Conservation (phyloP, 2,797 vertebrate genomes). For the Lateolabrax maculatus region DNA sequence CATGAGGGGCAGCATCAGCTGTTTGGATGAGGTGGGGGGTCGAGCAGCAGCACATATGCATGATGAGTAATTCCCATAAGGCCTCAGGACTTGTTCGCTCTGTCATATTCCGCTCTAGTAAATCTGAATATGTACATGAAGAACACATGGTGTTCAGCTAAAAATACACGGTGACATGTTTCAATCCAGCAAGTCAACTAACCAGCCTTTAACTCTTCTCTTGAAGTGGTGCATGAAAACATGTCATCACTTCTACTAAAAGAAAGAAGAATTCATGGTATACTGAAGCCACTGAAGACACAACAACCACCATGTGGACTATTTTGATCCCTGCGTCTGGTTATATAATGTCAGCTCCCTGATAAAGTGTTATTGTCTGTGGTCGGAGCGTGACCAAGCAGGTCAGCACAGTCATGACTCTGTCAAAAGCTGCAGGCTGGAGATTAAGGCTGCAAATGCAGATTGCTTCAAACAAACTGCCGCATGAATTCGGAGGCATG, state of each 20-base stretch:
- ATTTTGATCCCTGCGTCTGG: not conserved
- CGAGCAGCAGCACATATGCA: constrained; percentile 46
- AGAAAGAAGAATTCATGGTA: not conserved
- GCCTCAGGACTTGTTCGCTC: constrained; percentile 48
- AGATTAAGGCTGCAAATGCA: constrained; percentile 55
- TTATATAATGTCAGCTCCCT: constrained; percentile 42
- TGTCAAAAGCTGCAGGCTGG: constrained; percentile 57
- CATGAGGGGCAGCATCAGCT: constrained; percentile 47
- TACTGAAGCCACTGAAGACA: not conserved
- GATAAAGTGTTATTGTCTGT: constrained; percentile 60
- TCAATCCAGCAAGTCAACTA: not conserved
- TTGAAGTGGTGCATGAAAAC: no score
- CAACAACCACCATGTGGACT: not conserved
- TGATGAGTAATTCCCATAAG: constrained; percentile 56
- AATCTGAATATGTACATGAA: constrained; percentile 38
- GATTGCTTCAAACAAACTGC: constrained; percentile 40
- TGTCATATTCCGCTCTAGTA: constrained; percentile 70
- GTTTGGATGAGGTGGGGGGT: constrained; percentile 16
- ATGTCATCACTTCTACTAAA: not conserved
- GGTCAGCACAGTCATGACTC: constrained; percentile 60
- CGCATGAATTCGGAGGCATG: constrained; percentile 43
- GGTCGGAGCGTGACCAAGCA: constrained; percentile 41
- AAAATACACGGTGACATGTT: constrained; percentile 41
- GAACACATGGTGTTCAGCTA: constrained; percentile 20
- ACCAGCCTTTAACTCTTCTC: not conserved